Conservation (phyloP, 2,888 invertebrate species). For the Furcula furcula region DNA sequence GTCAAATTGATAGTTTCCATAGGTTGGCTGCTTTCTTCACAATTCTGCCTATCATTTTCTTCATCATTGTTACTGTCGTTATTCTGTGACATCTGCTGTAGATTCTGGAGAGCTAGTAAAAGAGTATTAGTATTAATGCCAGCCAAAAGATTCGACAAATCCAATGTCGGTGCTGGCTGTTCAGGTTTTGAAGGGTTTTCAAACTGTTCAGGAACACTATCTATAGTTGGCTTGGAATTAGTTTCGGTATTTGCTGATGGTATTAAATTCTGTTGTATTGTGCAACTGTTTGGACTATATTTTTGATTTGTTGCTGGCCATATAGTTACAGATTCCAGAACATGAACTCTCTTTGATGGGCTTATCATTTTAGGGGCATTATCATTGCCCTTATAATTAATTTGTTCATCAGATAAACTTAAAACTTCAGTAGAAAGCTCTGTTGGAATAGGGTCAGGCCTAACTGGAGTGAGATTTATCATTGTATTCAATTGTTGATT, state of each 20-base stretch:
- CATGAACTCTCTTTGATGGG: constrained; percentile 57
- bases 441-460: constrained; percentile 35
- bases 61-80: constrained; percentile 23
- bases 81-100: constrained; percentile 59
- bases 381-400: constrained; percentile 14
- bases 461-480: constrained; percentile 11
- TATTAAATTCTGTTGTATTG: constrained; percentile 7
- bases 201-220: constrained; percentile 3
- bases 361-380: constrained; percentile 35
- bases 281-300: constrained; percentile 6
- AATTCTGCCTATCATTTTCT: constrained; percentile 17
- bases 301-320: constrained; percentile 27
- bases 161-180: constrained; percentile 34
- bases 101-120: constrained; percentile 67
- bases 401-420: constrained; percentile 26
- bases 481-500: constrained; percentile 10
- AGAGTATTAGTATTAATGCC: constrained; percentile 69
- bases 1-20: constrained; percentile 69
- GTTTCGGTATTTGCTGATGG: constrained; percentile 6
- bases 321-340: constrained; percentile 63
- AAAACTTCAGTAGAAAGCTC: constrained; percentile 48
- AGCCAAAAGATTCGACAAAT: constrained; percentile 57
- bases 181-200: constrained; percentile 10
- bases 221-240: not conserved
- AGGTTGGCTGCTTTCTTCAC: constrained; percentile 19